A percentile compares a stretch with the other conserved stretches of the same genome.
Evolutionary conservation across 2,113 vertebrate species (phyloP).

Genomic region (Python bivittatus): DNA sequence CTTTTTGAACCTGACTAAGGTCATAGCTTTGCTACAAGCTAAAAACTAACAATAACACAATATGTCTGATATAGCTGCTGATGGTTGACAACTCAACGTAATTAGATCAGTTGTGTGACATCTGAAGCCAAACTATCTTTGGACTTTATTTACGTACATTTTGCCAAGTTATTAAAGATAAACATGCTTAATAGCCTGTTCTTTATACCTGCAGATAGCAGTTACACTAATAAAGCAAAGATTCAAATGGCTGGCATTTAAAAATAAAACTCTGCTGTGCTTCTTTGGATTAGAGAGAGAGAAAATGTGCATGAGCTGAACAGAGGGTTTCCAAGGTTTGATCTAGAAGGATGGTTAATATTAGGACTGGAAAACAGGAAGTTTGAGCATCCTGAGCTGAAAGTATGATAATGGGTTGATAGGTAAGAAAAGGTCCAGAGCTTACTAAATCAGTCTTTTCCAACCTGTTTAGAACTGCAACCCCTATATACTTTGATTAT

Average conservation of each 20-base stretch:
- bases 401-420: neutral
- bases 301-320: too few species aligned
- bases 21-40: slow-evolving; percentile 23
- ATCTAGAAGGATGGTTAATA: neutral
- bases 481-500: neutral
- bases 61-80: slow-evolving; percentile 32
- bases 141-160: slow-evolving; percentile 40
- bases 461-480: neutral
- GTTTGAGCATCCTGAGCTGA: too few species aligned
- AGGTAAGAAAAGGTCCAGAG: neutral
- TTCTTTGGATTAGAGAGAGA: neutral
- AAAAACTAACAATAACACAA: slow-evolving; percentile 40
- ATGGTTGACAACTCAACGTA: slow-evolving; percentile 20
- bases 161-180: slow-evolving; percentile 36
- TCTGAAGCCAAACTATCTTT: slow-evolving; percentile 35
- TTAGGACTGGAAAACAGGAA: neutral
- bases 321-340: neutral
- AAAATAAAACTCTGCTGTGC: neutral
- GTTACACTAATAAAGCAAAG: neutral
- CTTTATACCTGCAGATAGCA: slow-evolving; percentile 14
- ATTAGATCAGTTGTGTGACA: slow-evolving; percentile 44
- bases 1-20: slow-evolving; percentile 25
- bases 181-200: slow-evolving; percentile 11
- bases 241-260: neutral
- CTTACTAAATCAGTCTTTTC: neutral